These are phyloP conservation scores for Squalus acanthias DNA, from an alignment of 2,797 vertebrate species.

Conservation along the genomic window DNA sequence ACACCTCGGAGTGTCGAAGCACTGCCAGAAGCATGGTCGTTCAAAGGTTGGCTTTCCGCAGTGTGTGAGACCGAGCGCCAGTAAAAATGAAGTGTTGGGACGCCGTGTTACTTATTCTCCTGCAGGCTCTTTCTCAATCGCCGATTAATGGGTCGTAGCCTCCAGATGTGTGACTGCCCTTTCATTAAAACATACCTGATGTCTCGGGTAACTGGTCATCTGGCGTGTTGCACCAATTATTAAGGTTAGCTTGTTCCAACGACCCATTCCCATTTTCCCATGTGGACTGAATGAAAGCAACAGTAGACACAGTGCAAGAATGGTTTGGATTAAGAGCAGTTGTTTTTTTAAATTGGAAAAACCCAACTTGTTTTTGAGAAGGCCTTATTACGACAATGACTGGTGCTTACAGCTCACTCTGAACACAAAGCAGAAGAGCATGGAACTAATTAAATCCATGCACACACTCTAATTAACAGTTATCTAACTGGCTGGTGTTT, in stretches of 20 bases:
- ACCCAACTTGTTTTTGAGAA: neutral
- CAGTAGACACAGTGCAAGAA: neutral
- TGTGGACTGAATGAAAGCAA: constrained; percentile 17
- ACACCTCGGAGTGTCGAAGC: neutral
- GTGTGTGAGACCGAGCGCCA: neutral
- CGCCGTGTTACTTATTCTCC: neutral
- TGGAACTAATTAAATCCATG: constrained; percentile 24
- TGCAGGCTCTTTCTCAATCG: constrained; percentile 11
- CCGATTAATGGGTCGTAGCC: neutral
- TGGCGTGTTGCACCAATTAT: neutral
- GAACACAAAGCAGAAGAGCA: neutral
- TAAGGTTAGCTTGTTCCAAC: neutral
- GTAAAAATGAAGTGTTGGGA: neutral
- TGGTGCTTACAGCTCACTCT: neutral
- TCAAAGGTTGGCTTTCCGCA: constrained; percentile 12
- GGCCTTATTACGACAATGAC: neutral
- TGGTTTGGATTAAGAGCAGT: constrained; percentile 20
- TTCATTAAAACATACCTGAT: constrained; percentile 8
- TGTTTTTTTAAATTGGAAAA: neutral
- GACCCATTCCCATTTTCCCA: neutral
- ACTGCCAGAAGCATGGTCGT: neutral
- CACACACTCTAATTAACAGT: neutral
- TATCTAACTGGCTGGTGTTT: neutral
- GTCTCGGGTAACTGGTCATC: constrained; percentile 12
- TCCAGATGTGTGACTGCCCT: constrained; percentile 22